Percentiles rank a stretch among this genome's conserved stretches.
These are phyloP conservation scores for Emydoidea blandingii DNA, from an alignment of 2,797 vertebrate species.

Conservation along the genomic window DNA sequence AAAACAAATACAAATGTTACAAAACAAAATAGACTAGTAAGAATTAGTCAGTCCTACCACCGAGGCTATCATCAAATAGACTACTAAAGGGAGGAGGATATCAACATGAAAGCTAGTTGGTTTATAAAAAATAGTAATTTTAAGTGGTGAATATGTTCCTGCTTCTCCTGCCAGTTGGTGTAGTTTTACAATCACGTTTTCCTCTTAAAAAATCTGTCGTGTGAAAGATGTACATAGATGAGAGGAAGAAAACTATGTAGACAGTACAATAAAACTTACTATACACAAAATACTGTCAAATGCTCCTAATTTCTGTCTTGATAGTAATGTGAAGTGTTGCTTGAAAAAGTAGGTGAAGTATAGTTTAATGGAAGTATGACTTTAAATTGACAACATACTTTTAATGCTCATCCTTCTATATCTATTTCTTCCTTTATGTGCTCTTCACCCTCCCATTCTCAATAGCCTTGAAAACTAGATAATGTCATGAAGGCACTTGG, in stretches of 20 bases:
- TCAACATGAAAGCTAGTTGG: rapidly evolving
- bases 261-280: rapidly evolving
- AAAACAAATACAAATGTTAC: background rate
- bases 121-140: rapidly evolving
- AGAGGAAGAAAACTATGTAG: rapidly evolving
- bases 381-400: background rate
- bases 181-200: background rate
- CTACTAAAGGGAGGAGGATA: rapidly evolving
- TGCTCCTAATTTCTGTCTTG: rapidly evolving
- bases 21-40: background rate
- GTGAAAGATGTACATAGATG: rapidly evolving
- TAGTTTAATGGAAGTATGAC: background rate
- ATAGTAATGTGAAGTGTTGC: background rate
- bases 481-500: background rate
- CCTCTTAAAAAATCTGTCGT: background rate
- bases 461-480: background rate
- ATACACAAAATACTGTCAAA: rapidly evolving
- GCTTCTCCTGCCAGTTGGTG: background rate
- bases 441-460: background rate
- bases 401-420: background rate
- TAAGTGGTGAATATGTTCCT: rapidly evolving
- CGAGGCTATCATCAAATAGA: too few relatives aligned
- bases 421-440: background rate
- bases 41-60: too few relatives aligned
- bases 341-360: background rate